phyloP scores from a whole-genome alignment of 2,888 invertebrate genomes.

The Eulithis testata region DNA sequence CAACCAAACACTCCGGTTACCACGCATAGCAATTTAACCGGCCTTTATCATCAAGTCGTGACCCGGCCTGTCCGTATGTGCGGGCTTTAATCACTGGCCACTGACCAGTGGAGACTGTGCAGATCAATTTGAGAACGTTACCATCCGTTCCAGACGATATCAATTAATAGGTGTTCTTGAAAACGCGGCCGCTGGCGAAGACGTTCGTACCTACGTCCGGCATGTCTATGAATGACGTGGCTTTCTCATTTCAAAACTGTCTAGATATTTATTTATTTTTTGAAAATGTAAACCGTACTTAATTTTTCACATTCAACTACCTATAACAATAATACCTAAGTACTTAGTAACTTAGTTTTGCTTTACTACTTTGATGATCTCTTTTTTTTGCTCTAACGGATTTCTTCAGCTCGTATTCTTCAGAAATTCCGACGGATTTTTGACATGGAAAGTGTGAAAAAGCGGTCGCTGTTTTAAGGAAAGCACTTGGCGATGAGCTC shows the following conservation, averaged over 20 bases:
- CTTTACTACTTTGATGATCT: too few relatives aligned
- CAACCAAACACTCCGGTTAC: conserved; percentile 1
- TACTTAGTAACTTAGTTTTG: too few relatives aligned
- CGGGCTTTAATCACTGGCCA: conserved; percentile 25
- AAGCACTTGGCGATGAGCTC: not conserved
- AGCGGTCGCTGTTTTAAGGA: not conserved
- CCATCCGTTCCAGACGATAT: conserved; percentile 47
- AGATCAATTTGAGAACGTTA: conserved; percentile 47
- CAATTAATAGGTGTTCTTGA: conserved; percentile 20
- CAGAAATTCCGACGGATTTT: not conserved
- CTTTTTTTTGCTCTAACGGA: too few relatives aligned
- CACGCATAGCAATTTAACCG: conserved; percentile 14
- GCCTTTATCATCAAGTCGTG: conserved; percentile 20
- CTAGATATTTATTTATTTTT: too few relatives aligned
- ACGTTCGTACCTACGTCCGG: not conserved
- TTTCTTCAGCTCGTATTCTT: not conserved
- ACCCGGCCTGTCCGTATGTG: conserved; percentile 28
- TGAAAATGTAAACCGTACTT: too few relatives aligned
- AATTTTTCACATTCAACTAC: not conserved
- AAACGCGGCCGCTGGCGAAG: not conserved
- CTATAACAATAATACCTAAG: not conserved
- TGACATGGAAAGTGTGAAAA: not conserved
- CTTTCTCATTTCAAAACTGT: too few relatives aligned
- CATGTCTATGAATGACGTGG: too few relatives aligned
- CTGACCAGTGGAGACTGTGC: conserved; percentile 14